Evolutionary conservation across 2,797 vertebrate species (phyloP), one percentile per base, ranked within the genome.

Genomic region (Sebastolobus altivelis): DNA sequence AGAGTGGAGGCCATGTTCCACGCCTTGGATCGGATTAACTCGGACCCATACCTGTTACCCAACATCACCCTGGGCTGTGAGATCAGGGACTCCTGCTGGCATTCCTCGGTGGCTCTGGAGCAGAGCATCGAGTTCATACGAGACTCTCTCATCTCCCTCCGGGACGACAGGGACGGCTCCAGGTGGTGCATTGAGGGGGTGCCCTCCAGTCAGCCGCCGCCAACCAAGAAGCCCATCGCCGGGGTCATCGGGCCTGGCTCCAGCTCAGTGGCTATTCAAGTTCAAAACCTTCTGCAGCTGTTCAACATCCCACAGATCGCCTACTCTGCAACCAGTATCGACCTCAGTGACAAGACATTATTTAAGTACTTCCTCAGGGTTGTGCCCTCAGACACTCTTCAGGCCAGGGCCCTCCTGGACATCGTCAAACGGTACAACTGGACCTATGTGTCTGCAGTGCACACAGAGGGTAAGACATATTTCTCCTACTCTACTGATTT

Each of bases 231-330:
- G 82, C 98, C 98, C 38, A 99, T 99, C 1, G 98, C 96, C 0
- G 98, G 98, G 20, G 97, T 99, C 76, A 99, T 99, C 13, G 98
- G 98, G 22, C 98, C 98, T 1, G 98, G 98, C 2, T 99, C 98
- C 10, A 99, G 98, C 89, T 99, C 98, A 0, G 98, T 99, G 60
- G 98, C 98, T 5, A 99, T 99, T 82, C 98, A 99, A 91, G 98
- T 99, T 29, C 98, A 99, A 87, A 99, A 99, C 87, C 93, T 99
- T 58, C 95, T 99, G 73, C 98, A 99, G 92, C 96, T 99, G 82
- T 99, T 99, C 89, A 99, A 99, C 95, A 99, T 99, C 96, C 98
- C 98, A 52, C 98, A 99, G 95, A 99, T 99, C 61, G 98, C 98
- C 20, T 99, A 99, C 81, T 99, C 98, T 3, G 98, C 98, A 60